A percentile compares a stretch with the other conserved stretches of the same genome.
These are phyloP conservation scores for Schizaphis graminum DNA, from an alignment of 2,888 invertebrate genomes.

Conservation along the genomic window DNA sequence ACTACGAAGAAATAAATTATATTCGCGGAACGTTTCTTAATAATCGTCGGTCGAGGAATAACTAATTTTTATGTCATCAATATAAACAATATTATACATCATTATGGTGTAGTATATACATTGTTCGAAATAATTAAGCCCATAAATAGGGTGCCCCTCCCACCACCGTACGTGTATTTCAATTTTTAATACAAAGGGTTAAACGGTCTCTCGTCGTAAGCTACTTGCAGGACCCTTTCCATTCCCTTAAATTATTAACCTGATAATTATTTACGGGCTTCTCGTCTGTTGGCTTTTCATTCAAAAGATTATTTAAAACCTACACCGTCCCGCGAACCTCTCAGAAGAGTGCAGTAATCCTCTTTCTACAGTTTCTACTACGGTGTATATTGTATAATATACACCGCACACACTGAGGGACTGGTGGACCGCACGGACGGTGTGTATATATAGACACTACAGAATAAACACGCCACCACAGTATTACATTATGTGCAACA, in stretches of 20 bases:
- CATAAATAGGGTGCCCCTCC: conserved; percentile 12
- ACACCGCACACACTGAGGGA: neutral
- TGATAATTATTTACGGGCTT: conserved; percentile 63
- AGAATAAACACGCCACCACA: neutral
- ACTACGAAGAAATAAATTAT: neutral
- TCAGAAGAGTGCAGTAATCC: conserved; percentile 51
- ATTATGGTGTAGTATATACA: conserved; percentile 11
- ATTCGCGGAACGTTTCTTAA: neutral
- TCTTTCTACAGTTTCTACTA: conserved; percentile 26
- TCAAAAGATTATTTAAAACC: conserved; percentile 65
- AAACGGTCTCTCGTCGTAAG: conserved; percentile 61
- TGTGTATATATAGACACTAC: neutral
- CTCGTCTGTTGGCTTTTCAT: conserved; percentile 57
- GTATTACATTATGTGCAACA: neutral
- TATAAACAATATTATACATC: conserved; percentile 20
- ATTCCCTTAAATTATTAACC: conserved; percentile 62
- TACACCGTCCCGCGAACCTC: conserved; percentile 37
- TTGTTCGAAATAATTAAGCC: conserved; percentile 55
- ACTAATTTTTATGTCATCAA: conserved; percentile 35
- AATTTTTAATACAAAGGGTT: conserved; percentile 65
- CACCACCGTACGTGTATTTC: conserved; percentile 27
- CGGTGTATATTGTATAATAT: neutral
- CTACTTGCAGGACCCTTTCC: conserved; percentile 61
- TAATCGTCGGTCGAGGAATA: neutral
- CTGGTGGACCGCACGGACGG: neutral